phyloP scores from a whole-genome alignment of 2,113 vertebrate species.

The Scomber scombrus region DNA sequence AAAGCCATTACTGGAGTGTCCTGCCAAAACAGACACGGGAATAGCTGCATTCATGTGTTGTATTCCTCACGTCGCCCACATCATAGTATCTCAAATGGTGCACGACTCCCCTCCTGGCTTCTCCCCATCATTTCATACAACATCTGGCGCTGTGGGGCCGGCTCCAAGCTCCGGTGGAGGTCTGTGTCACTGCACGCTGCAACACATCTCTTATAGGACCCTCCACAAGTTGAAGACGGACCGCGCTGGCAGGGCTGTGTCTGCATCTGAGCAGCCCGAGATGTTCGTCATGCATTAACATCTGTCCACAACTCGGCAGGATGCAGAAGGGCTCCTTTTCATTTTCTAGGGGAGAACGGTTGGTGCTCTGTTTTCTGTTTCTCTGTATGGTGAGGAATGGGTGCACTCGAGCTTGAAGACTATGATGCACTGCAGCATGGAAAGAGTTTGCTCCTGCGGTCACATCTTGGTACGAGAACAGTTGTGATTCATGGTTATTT shows the following conservation, averaged over 20 bases:
- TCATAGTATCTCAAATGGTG: conserved; percentile 74
- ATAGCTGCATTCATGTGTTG: conserved; percentile 45
- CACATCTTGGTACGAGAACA: conserved; percentile 68
- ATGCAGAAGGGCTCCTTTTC: conserved; percentile 34
- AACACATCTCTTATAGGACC: conserved; percentile 59
- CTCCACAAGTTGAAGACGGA: conserved; percentile 44
- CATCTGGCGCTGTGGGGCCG: conserved; percentile 73
- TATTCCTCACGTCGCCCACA: conserved; percentile 70
- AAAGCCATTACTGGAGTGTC: conserved; percentile 42
- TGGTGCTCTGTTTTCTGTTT: conserved; percentile 46
- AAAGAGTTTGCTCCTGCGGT: conserved; percentile 78
- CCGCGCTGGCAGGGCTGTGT: conserved; percentile 37
- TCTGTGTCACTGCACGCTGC: conserved; percentile 57
- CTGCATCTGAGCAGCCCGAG: conserved; percentile 21
- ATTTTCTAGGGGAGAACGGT: conserved; percentile 5
- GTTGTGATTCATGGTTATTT: conserved; percentile 76
- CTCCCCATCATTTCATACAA: conserved; percentile 57
- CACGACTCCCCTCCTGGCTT: conserved; percentile 38
- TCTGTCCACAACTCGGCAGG: conserved; percentile 67
- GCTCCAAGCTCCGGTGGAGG: conserved; percentile 77
- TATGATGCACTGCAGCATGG: conserved; percentile 67
- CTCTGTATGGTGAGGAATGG: conserved; percentile 42
- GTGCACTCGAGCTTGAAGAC: conserved; percentile 42
- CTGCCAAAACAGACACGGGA: conserved; percentile 66
- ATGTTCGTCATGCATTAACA: conserved; percentile 57